Conservation (phyloP, 2,113 vertebrate species). For the Halcyon senegalensis region DNA sequence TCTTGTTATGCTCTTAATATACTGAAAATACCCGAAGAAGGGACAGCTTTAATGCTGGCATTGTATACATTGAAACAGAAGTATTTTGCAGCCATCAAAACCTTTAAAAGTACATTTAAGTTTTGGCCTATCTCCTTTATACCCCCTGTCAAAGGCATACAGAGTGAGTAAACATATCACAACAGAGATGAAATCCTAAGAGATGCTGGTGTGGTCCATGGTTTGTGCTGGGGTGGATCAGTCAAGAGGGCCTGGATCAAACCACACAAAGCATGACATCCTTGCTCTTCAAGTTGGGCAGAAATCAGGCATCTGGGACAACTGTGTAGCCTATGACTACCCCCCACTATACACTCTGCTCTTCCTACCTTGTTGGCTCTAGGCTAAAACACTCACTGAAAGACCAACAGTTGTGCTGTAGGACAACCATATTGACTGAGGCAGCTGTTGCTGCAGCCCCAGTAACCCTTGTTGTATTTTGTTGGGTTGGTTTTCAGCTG, state of each 20-base stretch:
- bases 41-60: not conserved
- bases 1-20: not conserved
- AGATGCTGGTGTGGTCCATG: not conserved
- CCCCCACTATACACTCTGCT: not conserved
- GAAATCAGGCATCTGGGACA: not conserved
- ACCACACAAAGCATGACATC: accelerated
- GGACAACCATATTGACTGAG: not conserved
- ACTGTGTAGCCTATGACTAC: not conserved
- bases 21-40: not conserved
- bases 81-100: not conserved
- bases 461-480: not conserved
- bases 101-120: not conserved
- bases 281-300: not conserved
- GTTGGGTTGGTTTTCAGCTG: not conserved
- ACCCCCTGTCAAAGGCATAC: accelerated
- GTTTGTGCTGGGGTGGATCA: not conserved
- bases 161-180: not conserved
- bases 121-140: not conserved
- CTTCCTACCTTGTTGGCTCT: not conserved
- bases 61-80: not conserved
- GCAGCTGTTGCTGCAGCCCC: accelerated
- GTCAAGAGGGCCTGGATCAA: not conserved
- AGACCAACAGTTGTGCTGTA: not conserved
- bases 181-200: not conserved
- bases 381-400: not conserved